Evolutionary conservation across 2,113 vertebrate genomes (phyloP).

Genomic region (Triplophysa dalaica): DNA sequence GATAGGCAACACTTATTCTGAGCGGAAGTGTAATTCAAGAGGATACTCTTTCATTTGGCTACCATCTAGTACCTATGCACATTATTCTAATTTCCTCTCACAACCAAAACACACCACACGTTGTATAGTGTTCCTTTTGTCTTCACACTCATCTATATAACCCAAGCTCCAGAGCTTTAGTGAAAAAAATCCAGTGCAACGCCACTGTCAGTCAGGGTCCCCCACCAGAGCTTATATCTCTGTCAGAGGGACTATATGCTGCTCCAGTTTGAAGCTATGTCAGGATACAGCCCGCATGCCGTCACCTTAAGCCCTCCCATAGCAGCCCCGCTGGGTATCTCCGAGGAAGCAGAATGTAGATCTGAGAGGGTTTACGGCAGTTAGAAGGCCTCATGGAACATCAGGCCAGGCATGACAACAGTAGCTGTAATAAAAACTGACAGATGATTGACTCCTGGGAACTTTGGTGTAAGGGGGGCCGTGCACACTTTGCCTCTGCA

Average conservation of each 20-base stretch:
- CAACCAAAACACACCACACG: not conserved
- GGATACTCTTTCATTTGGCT: not conserved
- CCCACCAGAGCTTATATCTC: not conserved
- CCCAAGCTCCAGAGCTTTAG: not conserved
- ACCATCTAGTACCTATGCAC: not conserved
- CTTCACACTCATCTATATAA: constrained; percentile 6
- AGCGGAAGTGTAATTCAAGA: constrained; percentile 31
- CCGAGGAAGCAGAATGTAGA: not conserved
- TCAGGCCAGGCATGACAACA: not conserved
- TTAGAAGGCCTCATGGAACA: not conserved
- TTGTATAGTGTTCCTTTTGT: constrained; percentile 1
- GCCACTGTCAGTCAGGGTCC: constrained; percentile 3
- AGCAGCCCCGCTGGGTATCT: constrained; percentile 15
- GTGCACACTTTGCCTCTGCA: not conserved
- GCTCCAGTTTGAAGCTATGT: constrained; percentile 3
- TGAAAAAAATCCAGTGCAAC: constrained; percentile 10
- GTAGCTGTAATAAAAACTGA: constrained; percentile 31
- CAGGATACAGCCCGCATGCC: not conserved
- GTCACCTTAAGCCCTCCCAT: constrained; percentile 3
- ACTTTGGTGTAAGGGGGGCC: not conserved
- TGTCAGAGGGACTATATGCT: not conserved
- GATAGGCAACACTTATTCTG: constrained; percentile 20
- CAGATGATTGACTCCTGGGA: not conserved
- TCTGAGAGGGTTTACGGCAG: not conserved
- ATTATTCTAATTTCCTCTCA: not conserved